Evolutionary conservation across 2,888 invertebrate species (phyloP), one percentile per base, ranked within the genome.

Genomic region (Actias luna): DNA sequence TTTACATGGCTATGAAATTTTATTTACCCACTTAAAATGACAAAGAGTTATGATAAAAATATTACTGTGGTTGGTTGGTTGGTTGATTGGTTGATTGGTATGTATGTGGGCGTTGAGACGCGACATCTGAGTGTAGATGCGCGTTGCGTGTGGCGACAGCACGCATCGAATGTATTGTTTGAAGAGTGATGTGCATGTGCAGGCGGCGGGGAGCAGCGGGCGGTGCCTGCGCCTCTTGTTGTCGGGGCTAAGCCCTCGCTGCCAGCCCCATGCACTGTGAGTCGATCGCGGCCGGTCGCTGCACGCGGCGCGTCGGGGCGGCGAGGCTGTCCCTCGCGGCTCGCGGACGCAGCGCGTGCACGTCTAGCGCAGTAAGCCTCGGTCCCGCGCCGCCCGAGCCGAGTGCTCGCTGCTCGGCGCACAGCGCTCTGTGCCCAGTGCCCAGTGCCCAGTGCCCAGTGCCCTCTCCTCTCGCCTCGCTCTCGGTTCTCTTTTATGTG

Each of bases 131-230:
- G 83, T 77, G 78, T 74, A 74, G 76, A 74, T 68, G 65, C 66
- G 73, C 68, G 72, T 68, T 70, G 73, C 76, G 73, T 78, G 78
- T 18, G 18, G 7, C 12, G 7, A 33, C 1, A 33, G 33, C 33
- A 33, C 65, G 72, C 68, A 42, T 42, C 42, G 18, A 72, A 80
- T 74, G 75, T 71, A 68, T 72, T 82, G 67, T 79, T 78, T 87
- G 84, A 88, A 79, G 75, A 73, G 76, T 76, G 89, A 89, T 92
- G 87, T 86, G 91, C 89, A 80, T 91, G 92, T 90, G 92, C 92
- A 92, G 92, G 92, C 92, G 81, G 85, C 77, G 88, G 88, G 78
- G 82, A 77, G 86, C 83, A 77, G 80, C 74, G 71, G 65, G 74
- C 75, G 70, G 75, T 74, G 81, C 82, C 79, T 82, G 80, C 82